Percentiles rank a stretch among this genome's conserved stretches.
These are phyloP conservation scores for Pachyseris speciosa DNA, from an alignment of 64 coral and sea anemone genomes.

Conservation along the genomic window DNA sequence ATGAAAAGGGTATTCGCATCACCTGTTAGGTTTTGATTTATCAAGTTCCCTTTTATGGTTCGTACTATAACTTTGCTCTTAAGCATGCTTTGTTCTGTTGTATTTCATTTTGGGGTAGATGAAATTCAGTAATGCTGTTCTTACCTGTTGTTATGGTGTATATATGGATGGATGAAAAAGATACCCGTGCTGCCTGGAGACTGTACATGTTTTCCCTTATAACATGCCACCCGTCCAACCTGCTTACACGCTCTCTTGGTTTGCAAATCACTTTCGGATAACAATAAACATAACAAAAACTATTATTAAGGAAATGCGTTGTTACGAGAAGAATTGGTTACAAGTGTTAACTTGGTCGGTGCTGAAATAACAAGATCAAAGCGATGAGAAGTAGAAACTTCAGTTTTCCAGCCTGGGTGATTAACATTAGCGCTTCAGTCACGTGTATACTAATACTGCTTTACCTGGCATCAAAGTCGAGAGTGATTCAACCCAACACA, in stretches of 20 bases:
- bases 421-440: background rate
- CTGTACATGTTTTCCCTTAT: background rate
- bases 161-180: background rate
- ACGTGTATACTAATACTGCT: background rate
- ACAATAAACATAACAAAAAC: constrained; percentile 13
- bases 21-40: too few relatives aligned
- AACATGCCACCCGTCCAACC: constrained; percentile 18
- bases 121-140: too few relatives aligned
- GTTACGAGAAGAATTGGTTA: constrained; percentile 5
- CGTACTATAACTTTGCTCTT: too few relatives aligned
- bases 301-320: background rate
- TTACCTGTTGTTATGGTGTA: too few relatives aligned
- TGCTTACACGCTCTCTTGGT: constrained; percentile 18
- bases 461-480: background rate
- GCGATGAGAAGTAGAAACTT: constrained; percentile 6
- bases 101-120: too few relatives aligned
- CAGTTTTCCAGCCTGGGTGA: background rate
- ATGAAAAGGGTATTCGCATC: too few relatives aligned
- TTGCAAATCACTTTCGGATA: background rate
- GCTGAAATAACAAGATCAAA: background rate
- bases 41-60: too few relatives aligned
- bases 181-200: background rate
- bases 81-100: too few relatives aligned
- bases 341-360: constrained; percentile 13
- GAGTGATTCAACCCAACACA: background rate